A percentile compares a stretch with the other conserved stretches of the same genome.
These are phyloP conservation scores for Drosophila seclusa DNA, from an alignment of 2,888 invertebrate species.

Conservation along the genomic window DNA sequence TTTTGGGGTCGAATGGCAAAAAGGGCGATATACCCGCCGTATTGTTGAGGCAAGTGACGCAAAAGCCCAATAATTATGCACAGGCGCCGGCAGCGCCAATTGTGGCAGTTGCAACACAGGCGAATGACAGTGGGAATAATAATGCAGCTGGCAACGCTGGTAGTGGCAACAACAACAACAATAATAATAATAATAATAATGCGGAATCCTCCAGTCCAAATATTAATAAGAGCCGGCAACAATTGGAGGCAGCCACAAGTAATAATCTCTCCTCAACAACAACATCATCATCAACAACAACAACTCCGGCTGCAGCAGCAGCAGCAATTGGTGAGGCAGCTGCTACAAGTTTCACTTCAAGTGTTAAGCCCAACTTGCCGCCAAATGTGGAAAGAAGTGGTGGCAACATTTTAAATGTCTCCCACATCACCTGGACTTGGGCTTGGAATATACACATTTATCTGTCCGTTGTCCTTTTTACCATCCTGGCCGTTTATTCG, in stretches of 20 bases:
- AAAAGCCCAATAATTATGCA: constrained; percentile 83
- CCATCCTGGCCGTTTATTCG: constrained; percentile 92
- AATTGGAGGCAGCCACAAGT: neutral
- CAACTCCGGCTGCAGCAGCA: constrained; percentile 65
- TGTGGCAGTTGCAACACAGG: constrained; percentile 57
- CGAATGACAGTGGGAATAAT: constrained; percentile 13
- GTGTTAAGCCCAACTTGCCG: neutral
- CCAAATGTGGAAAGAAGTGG: constrained; percentile 9
- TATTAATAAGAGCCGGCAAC: constrained; percentile 78
- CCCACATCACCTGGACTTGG: constrained; percentile 89
- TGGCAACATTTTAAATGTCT: constrained; percentile 40
- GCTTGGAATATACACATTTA: constrained; percentile 97
- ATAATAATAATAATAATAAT: constrained; percentile 40
- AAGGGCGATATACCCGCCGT: constrained; percentile 93
- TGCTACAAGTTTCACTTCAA: constrained; percentile 35
- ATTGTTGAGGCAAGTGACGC: constrained; percentile 89
- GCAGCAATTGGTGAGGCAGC: constrained; percentile 70
- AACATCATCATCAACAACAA: constrained; percentile 66
- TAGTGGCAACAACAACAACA: constrained; percentile 35
- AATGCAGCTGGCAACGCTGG: constrained; percentile 39
- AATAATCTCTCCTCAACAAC: constrained; percentile 46
- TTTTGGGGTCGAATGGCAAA: constrained; percentile 93
- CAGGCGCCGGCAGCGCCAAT: constrained; percentile 81
- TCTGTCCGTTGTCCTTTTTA: constrained; percentile 93
- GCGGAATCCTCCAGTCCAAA: constrained; percentile 66